Evolutionary conservation across 2,113 vertebrate species (phyloP).

Genomic region (Choloepus hoffmanni): DNA sequence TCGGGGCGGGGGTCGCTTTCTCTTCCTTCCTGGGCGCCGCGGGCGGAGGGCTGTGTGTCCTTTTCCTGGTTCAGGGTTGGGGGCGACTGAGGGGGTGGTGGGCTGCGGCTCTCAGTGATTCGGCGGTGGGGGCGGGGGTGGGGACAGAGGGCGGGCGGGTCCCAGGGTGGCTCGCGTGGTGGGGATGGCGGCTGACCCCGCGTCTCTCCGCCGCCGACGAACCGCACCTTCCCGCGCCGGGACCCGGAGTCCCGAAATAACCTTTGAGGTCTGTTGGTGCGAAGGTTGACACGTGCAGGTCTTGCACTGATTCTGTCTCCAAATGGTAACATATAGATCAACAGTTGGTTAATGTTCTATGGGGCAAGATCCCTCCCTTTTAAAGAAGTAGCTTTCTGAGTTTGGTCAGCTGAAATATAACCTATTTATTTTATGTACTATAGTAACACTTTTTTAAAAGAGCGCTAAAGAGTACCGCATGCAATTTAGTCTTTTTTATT

Average conservation of each 20-base stretch:
- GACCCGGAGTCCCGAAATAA: slow-evolving; percentile 81
- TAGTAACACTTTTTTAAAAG: not conserved
- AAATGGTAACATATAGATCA: not conserved
- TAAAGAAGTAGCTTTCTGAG: not conserved
- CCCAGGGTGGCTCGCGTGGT: slow-evolving; percentile 1
- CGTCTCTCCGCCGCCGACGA: not conserved
- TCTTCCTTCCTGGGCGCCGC: not conserved
- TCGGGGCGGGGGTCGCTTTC: slow-evolving; percentile 26
- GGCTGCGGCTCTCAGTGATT: not conserved
- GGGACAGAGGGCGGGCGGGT: not conserved
- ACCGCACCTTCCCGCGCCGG: slow-evolving; percentile 84
- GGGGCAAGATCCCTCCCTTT: not conserved
- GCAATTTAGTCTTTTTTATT: not conserved
- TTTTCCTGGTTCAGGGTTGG: slow-evolving; percentile 31
- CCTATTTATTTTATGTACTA: not conserved
- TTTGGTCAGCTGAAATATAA: not conserved
- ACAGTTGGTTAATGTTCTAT: not conserved
- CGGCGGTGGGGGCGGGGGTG: slow-evolving; percentile 28
- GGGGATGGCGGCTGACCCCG: slow-evolving; percentile 24
- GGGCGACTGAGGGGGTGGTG: not conserved
- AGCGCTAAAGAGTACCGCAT: not conserved
- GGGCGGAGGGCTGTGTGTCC: slow-evolving; percentile 1
- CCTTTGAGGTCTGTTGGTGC: not conserved
- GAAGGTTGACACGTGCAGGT: not conserved
- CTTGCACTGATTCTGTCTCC: not conserved